Evolutionary conservation across 2,888 invertebrate genomes (phyloP), one percentile per base, ranked within the genome.

Genomic region (Orchesella flavescens): DNA sequence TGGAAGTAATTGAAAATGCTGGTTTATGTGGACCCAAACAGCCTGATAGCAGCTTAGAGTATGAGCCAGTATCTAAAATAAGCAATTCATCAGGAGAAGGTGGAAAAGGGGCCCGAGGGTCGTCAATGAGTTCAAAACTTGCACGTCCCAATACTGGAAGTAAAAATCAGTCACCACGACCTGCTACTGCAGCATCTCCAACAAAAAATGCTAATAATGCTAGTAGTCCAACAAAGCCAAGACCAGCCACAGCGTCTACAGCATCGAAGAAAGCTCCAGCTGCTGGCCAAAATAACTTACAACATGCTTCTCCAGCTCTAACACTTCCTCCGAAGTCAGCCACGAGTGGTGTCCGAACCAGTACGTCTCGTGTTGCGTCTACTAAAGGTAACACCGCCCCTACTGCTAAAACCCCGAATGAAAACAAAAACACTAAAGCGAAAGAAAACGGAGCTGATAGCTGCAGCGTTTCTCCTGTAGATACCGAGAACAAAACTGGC

Each of bases 321-420:
- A 15, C 53, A 73, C 72, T 73, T 71, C 78, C 78, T 66, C 84
- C 84, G 79, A 84, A 79, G 72, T 75, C 68, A 15, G 63, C 73
- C 77, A 71, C 53, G 63, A 63, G 44, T 24, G 66, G 57, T 34
- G n/a, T 23, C 79, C 78, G 84, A 78, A 73, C 49, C 34, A 74
- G 69, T n/a, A 74, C 68, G 59, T 66, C 78, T 49, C 78, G 77
- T 78, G 83, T 74, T 69, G 84, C 84, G 73, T 72, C 75, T 66
- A 63, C 73, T n/a, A 83, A 19, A 68, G 68, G 34, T 65, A 79
- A 69, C 73, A 73, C 78, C 69, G 66, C 83, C 76, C 71, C 74
- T 57, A 76, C 61, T 44, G 46, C 68, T 59, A 75, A 75, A 75
- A 66, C 77, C 49, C 63, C 71, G 78, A 78, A 78, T 63, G 78